phyloP scores from a whole-genome alignment of 2,113 vertebrate species.

The Scytalopus superciliaris region DNA sequence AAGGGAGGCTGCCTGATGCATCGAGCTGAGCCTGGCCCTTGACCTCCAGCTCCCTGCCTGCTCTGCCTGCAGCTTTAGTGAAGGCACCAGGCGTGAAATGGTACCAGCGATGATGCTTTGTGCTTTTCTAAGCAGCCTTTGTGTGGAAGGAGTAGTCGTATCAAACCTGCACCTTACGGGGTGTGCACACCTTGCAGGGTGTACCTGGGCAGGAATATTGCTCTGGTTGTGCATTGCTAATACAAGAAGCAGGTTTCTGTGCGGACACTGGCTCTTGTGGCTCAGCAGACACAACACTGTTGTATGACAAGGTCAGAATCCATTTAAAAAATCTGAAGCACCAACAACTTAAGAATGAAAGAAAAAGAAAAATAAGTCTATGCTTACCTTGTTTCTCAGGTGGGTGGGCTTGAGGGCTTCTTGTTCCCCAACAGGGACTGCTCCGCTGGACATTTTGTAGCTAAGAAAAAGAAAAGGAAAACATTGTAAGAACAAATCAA shows the following conservation, averaged over 20 bases:
- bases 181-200: neutral
- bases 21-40: neutral
- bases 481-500: neutral
- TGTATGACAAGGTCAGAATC: neutral
- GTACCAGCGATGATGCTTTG: neutral
- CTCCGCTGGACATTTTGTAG: neutral
- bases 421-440: neutral
- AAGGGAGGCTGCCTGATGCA: neutral
- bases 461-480: neutral
- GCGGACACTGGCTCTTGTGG: neutral
- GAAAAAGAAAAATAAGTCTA: accelerated
- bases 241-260: neutral
- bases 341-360: neutral
- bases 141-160: neutral
- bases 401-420: neutral
- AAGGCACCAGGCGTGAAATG: neutral
- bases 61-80: neutral
- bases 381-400: neutral
- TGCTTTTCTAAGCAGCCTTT: neutral
- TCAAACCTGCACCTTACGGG: accelerated
- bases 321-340: neutral
- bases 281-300: neutral
- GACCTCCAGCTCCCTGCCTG: neutral
- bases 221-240: neutral
- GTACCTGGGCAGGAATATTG: neutral